Base-by-base conservation (phyloP, 2,888 invertebrate species). In the Lissonota sp. region DNA sequence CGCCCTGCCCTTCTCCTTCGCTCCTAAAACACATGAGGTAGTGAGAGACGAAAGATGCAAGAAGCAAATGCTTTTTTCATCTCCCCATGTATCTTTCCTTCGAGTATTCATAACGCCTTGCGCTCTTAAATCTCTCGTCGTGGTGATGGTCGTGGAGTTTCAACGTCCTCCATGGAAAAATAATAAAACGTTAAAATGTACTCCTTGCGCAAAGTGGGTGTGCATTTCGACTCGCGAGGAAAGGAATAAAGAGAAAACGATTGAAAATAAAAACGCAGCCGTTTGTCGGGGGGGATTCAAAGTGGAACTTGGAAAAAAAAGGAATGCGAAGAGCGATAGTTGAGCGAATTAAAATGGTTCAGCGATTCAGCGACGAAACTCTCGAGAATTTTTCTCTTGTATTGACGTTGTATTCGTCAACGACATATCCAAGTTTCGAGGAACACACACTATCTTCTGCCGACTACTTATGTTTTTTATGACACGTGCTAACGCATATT, bases 101-200 rank as follows among this genome's bases (percentile, higher is more conserved):
- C 57, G 64, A 12, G 46, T 49, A 80, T 80, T 73, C 72, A 69
- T 69, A 76, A 80, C 80, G 72, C 72, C 76, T 49, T 64, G 76
- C 5, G 69, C 76, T 77, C 76, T 80, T 80, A 80, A 80, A 77
- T 80, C 80, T 69, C 60, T 80, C 80, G 58, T 69, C 76, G 69
- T 72, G 39, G 16, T 3, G 8, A 3, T 26, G 26, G 26, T 26
- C 26, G 26, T 26, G 26, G 26, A 26, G 26, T 26, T 26, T 62
- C 71, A 51, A 12, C 55, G 57, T 6, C 8, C n/a, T n/a, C 16
- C n/a, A 46, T n/a, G 55, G 37, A 40, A 12, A 63, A 73, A 44
- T 55, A 72, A 12, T 53, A 53, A 14, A 40, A 55, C 49, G 60
- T 37, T 42, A 42, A 42, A 53, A 63, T 26, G 53, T 8, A 53